Evolutionary conservation across 1,140 invertebrate genomes (phyloP), one percentile per base, ranked within the genome.

Genomic region (Drosophila kohkoa): DNA sequence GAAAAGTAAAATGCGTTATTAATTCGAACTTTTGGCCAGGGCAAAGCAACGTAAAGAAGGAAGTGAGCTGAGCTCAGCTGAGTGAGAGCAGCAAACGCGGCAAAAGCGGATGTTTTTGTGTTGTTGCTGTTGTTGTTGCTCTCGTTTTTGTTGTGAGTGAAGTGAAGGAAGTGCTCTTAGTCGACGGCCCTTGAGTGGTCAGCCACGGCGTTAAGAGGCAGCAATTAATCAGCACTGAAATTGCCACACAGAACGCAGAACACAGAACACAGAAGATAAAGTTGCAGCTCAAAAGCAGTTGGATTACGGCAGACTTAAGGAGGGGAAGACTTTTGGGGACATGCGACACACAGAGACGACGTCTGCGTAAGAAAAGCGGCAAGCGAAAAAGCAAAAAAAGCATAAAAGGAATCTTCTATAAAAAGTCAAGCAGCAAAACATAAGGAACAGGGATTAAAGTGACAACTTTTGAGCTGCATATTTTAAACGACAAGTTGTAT

Each of bases 191-290:
- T 73, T 67, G 75, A 67, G 75, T 63, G 75, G 63, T 62, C 62
- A 75, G 66, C 72, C 76, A 64, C 60, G 66, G 72, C 72, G 76
- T 78, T 78, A 75, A 78, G 62, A 75, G 63, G 60, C 59, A 20
- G 65, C 76, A 78, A 78, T 78, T 78, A 78, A 78, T 78, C 72
- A 77, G 75, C 59, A 63, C 71, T 69, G 65, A 77, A 74, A 72
- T 77, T 77, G 54, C 59, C 57, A 45, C 48, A 66, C 55, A 51
- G 49, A 38, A 59, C 8, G 2, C 20, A n/a, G n/a, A n/a, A n/a
- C 48, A 66, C 55, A 25, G 49, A 38, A 59, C 8, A 41, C 35
- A 35, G 54, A 41, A 71, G 68, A 70, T 59, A 71, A 71, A 71
- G 43, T 75, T 70, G 46, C 60, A 58, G 60, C 54, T 51, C 46